Percentiles rank a stretch among this genome's conserved stretches.
Conservation (phyloP, 2,888 invertebrate genomes). For the Erynnis tages region DNA sequence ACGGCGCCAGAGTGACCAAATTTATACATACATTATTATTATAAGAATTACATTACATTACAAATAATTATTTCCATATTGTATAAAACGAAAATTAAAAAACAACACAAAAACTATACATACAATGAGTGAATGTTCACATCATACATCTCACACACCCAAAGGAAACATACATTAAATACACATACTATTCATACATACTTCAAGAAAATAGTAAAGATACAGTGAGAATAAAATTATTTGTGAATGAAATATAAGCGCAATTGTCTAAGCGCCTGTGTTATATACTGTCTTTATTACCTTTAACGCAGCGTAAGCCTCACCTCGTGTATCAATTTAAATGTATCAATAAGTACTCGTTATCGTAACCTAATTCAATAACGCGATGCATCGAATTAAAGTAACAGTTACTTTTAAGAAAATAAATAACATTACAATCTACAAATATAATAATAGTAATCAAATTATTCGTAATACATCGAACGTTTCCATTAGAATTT, state of each 20-base stretch:
- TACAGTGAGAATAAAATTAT: slow-evolving; percentile 23
- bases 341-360: slow-evolving; percentile 62
- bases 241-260: slow-evolving; percentile 38
- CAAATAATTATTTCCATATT: slow-evolving; percentile 50
- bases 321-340: slow-evolving; percentile 44
- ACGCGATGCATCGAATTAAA: slow-evolving; percentile 50
- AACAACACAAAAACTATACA: slow-evolving; percentile 55
- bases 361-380: slow-evolving; percentile 49
- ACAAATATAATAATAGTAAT: slow-evolving; percentile 54
- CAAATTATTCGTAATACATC: slow-evolving; percentile 54
- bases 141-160: slow-evolving; percentile 16
- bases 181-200: slow-evolving; percentile 22
- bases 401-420: slow-evolving; percentile 54
- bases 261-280: slow-evolving; percentile 44
- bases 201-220: slow-evolving; percentile 16
- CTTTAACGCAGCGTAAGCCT: slow-evolving; percentile 10
- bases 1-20: slow-evolving; percentile 12
- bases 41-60: slow-evolving; percentile 44
- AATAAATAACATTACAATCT: slow-evolving; percentile 54
- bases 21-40: slow-evolving; percentile 6
- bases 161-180: slow-evolving; percentile 24
- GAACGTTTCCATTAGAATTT: slow-evolving; percentile 65
- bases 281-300: slow-evolving; percentile 54
- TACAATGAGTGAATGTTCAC: slow-evolving; percentile 47
- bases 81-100: slow-evolving; percentile 44